These are phyloP conservation scores for Thera britannica DNA, from an alignment of 2,888 invertebrate genomes.

Conservation along the genomic window DNA sequence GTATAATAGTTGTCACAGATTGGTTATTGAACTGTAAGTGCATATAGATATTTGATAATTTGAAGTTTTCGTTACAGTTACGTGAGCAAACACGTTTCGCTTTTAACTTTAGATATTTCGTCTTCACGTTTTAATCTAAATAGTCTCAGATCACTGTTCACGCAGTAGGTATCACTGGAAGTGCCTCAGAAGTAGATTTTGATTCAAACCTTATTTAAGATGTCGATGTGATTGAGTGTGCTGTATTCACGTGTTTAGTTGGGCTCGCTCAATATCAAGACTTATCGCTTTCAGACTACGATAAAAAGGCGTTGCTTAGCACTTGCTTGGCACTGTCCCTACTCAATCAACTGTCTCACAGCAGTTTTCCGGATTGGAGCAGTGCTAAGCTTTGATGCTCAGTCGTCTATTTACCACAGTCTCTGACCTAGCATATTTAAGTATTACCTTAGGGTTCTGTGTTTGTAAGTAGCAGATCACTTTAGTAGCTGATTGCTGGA, in stretches of 20 bases:
- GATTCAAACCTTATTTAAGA: conserved; percentile 44
- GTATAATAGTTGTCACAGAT: conserved; percentile 75
- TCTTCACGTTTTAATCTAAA: conserved; percentile 45
- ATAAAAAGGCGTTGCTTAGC: conserved; percentile 27
- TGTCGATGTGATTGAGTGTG: conserved; percentile 73
- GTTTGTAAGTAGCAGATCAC: conserved; percentile 77
- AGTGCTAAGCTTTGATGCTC: conserved; percentile 11
- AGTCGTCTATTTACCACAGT: conserved; percentile 25
- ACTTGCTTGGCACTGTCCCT: conserved; percentile 4
- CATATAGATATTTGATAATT: conserved; percentile 68
- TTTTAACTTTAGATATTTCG: conserved; percentile 50
- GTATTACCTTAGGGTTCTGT: conserved; percentile 75
- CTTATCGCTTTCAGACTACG: conserved; percentile 71
- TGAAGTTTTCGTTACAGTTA: conserved; percentile 66
- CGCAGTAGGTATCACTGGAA: conserved; percentile 59
- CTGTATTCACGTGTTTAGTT: conserved; percentile 76
- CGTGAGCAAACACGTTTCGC: conserved; percentile 76
- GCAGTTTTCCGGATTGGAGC: not conserved
- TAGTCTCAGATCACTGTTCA: conserved; percentile 50
- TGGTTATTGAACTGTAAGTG: conserved; percentile 73
- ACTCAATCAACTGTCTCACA: not conserved
- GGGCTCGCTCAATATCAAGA: conserved; percentile 83
- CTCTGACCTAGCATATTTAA: conserved; percentile 72
- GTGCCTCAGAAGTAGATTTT: conserved; percentile 55
- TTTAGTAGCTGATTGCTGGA: conserved; percentile 75